Percentiles rank a stretch among this genome's conserved stretches.
Conservation (phyloP, 2,888 invertebrate species). For the Hyalella azteca region DNA sequence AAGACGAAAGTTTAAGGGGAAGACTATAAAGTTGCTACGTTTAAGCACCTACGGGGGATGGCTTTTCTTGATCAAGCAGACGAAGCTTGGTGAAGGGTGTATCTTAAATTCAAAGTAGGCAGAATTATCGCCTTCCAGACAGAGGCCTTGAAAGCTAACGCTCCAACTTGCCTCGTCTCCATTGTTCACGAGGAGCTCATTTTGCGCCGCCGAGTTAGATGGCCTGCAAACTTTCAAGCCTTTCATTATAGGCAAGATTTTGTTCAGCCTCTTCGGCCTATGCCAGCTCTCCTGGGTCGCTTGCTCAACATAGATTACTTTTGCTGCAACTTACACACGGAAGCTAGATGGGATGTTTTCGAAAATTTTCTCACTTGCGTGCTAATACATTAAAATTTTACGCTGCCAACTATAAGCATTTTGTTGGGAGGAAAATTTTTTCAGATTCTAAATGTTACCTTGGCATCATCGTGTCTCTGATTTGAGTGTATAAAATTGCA, state of each 20-base stretch:
- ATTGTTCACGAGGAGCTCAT: constrained; percentile 36
- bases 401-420: too few relatives aligned
- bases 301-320: constrained; percentile 19
- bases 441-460: too few relatives aligned
- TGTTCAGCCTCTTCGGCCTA: constrained; percentile 8
- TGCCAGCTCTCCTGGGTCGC: constrained; percentile 19
- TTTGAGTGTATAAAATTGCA: too few relatives aligned
- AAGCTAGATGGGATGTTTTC: background rate
- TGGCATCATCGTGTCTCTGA: too few relatives aligned
- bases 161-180: constrained; percentile 32
- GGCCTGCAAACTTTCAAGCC: constrained; percentile 33
- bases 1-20: background rate
- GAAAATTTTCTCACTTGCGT: too few relatives aligned
- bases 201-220: constrained; percentile 30
- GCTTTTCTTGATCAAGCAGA: constrained; percentile 27
- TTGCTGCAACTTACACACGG: background rate
- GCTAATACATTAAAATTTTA: too few relatives aligned
- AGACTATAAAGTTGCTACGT: constrained; percentile 13
- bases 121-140: constrained; percentile 25
- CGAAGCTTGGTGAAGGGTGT: constrained; percentile 15
- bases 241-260: constrained; percentile 36
- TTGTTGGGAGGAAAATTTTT: too few relatives aligned
- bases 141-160: constrained; percentile 26
- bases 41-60: background rate
- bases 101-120: constrained; percentile 28